Percentiles rank a stretch among this genome's conserved stretches.
Conservation (phyloP, 2,797 vertebrate genomes). For the Benthosema pterotum region DNA sequence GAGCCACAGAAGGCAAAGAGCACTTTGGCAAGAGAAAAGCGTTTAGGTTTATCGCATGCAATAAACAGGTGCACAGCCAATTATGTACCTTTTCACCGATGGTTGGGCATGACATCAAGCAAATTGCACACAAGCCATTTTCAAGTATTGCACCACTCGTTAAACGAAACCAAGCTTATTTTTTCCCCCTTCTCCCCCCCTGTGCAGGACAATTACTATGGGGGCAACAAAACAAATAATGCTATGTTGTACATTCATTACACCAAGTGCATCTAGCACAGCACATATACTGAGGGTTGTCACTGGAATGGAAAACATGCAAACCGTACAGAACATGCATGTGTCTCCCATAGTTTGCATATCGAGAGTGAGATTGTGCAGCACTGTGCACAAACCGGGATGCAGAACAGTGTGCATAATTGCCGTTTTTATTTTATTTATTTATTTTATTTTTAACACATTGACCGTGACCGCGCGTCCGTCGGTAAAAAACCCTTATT, state of each 20-base stretch:
- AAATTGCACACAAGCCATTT: conserved; percentile 20
- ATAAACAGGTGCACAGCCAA: conserved; percentile 9
- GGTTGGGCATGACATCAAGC: conserved; percentile 24
- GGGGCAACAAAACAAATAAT: conserved; percentile 7
- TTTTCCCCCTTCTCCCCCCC: not conserved
- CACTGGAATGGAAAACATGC: conserved; percentile 58
- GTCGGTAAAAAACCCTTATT: no score
- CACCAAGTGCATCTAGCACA: conserved; percentile 10
- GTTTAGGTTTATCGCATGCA: conserved; percentile 19
- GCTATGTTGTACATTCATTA: not conserved
- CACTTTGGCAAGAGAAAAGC: conserved; percentile 12
- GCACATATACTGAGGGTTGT: conserved; percentile 24
- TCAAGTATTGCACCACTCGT: conserved; percentile 14
- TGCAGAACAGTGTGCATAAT: conserved; percentile 53
- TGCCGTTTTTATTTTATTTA: conserved; percentile 19
- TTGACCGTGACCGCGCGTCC: no score
- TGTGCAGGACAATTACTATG: not conserved
- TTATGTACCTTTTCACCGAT: conserved; percentile 11
- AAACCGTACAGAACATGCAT: conserved; percentile 45
- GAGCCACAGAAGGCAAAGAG: conserved; percentile 1
- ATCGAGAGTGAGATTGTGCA: conserved; percentile 45
- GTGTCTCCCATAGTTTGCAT: conserved; percentile 36
- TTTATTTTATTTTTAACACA: no score
- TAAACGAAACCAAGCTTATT: not conserved
- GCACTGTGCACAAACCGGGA: conserved; percentile 51